These are phyloP conservation scores for Melieria picta DNA, from an alignment of 2,888 invertebrate species.

Conservation along the genomic window DNA sequence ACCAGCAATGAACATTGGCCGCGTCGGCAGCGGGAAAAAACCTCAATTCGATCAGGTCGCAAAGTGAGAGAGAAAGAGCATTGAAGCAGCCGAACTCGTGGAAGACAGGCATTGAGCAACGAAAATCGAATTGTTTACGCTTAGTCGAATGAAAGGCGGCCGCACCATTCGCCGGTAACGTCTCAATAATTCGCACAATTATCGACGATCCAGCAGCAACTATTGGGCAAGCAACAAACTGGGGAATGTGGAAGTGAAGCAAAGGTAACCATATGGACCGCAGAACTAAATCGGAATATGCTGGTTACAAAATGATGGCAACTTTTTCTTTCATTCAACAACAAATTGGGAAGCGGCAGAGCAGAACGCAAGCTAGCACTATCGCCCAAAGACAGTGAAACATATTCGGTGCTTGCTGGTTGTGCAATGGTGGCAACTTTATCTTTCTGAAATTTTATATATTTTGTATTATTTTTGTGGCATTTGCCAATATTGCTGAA, in stretches of 20 bases:
- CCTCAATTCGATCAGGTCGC: slow-evolving; percentile 35
- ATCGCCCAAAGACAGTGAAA: too few species aligned
- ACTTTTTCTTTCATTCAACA: too few species aligned
- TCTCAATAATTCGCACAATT: slow-evolving; percentile 28
- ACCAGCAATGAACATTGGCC: slow-evolving; percentile 13
- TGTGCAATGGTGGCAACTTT: too few species aligned
- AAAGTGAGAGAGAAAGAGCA: slow-evolving; percentile 25
- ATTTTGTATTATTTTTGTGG: too few species aligned
- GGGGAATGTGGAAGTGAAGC: neutral
- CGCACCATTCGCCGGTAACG: slow-evolving; percentile 6
- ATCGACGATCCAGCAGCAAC: neutral
- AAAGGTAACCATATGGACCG: slow-evolving; percentile 10
- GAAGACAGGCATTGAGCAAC: slow-evolving; percentile 10
- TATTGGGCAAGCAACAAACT: neutral
- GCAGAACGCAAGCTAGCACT: too few species aligned
- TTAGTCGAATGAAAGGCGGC: neutral
- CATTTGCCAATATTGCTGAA: too few species aligned
- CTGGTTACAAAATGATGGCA: too few species aligned
- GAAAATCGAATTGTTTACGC: slow-evolving; percentile 24
- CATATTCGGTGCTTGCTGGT: too few species aligned
- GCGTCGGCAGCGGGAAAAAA: slow-evolving; percentile 9
- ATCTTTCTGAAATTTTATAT: too few species aligned
- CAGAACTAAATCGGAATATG: slow-evolving; percentile 15
- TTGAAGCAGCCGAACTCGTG: slow-evolving; percentile 7
- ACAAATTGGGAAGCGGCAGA: too few species aligned